Percentiles rank a stretch among this genome's conserved stretches.
Evolutionary conservation across 2,888 invertebrate species (phyloP).

Genomic region (Microctonus aethiopoides): DNA sequence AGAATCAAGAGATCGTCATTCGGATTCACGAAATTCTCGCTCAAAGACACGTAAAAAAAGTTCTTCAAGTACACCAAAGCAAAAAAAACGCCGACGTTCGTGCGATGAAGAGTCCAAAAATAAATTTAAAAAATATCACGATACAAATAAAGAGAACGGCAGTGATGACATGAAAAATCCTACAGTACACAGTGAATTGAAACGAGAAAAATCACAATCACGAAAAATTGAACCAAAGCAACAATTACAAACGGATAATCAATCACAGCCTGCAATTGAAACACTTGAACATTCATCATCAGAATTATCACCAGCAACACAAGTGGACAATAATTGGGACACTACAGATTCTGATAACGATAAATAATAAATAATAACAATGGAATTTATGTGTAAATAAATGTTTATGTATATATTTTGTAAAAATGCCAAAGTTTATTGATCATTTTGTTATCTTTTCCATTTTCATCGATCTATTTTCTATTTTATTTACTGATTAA

Average conservation of each 20-base stretch:
- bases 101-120: constrained; percentile 29
- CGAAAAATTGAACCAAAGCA: constrained; percentile 4
- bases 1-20: constrained; percentile 23
- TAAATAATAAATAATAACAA: neutral
- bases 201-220: constrained; percentile 37
- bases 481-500: neutral
- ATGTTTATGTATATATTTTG: neutral
- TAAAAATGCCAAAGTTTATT: neutral
- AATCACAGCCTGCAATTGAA: neutral
- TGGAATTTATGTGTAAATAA: neutral
- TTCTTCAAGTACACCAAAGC: constrained; percentile 27
- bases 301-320: neutral
- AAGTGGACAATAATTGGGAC: constrained; percentile 44
- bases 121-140: constrained; percentile 31
- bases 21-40: constrained; percentile 42
- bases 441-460: neutral
- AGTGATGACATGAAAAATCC: constrained; percentile 23
- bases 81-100: neutral
- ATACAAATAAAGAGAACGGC: constrained; percentile 32
- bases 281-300: neutral
- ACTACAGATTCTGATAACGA: constrained; percentile 53
- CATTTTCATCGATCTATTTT: neutral
- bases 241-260: neutral
- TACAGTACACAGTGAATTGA: constrained; percentile 10
- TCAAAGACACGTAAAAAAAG: constrained; percentile 23